Percentiles rank a stretch among this genome's conserved stretches.
These are phyloP conservation scores for Aporrectodea caliginosa DNA, from an alignment of 1,140 invertebrate genomes.

Conservation along the genomic window DNA sequence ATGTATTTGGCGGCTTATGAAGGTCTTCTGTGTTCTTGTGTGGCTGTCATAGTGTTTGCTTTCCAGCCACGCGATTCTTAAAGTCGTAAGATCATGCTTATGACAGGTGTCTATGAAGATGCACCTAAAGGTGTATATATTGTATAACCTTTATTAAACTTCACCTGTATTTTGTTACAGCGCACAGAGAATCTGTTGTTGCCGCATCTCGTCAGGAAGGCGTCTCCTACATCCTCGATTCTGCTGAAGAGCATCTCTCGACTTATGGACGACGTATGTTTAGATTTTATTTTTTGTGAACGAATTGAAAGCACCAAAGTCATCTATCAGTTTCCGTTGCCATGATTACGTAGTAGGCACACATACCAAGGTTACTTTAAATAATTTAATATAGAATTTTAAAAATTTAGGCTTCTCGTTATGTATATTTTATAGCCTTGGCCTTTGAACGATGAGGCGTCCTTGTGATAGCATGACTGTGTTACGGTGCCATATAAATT, in stretches of 20 bases:
- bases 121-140: too few species aligned
- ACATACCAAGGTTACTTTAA: neutral
- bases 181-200: slow-evolving; percentile 47
- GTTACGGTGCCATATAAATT: too few species aligned
- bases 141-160: too few species aligned
- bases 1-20: too few species aligned
- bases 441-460: neutral
- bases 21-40: too few species aligned
- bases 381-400: neutral
- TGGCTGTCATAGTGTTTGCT: too few species aligned
- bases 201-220: slow-evolving; percentile 51
- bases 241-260: slow-evolving; percentile 44
- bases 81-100: too few species aligned
- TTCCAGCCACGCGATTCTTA: too few species aligned
- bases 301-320: neutral
- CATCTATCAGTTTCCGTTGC: slow-evolving; percentile 29
- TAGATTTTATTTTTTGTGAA: neutral
- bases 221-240: slow-evolving; percentile 43
- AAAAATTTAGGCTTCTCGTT: slow-evolving; percentile 9
- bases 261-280: slow-evolving; percentile 38
- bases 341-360: slow-evolving; percentile 1
- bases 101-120: too few species aligned
- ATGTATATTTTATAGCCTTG: slow-evolving; percentile 21
- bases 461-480: too few species aligned
- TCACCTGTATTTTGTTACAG: slow-evolving; percentile 36